phyloP scores from a whole-genome alignment of 1,140 invertebrate genomes.

The Sitodiplosis mosellana region DNA sequence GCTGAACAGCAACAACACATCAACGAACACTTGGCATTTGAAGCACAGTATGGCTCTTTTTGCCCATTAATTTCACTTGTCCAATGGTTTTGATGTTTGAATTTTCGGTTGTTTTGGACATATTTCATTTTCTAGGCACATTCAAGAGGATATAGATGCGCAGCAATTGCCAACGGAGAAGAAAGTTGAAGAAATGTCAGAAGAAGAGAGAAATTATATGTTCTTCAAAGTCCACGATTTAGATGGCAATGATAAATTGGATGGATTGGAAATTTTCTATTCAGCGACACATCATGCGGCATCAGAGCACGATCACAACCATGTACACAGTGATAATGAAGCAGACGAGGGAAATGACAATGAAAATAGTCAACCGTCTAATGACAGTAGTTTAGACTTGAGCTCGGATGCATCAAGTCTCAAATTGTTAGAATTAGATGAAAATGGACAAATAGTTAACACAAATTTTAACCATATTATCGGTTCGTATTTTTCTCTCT shows the following conservation, averaged over 20 bases:
- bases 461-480: background rate
- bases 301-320: background rate
- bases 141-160: conserved; percentile 36
- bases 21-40: conserved; percentile 44
- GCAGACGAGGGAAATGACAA: background rate
- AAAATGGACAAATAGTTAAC: too few species aligned
- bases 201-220: conserved; percentile 46
- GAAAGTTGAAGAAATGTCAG: conserved; percentile 34
- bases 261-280: conserved; percentile 56
- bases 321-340: background rate
- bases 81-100: too few species aligned
- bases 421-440: background rate
- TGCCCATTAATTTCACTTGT: conserved; percentile 2
- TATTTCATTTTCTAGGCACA: conserved; percentile 12
- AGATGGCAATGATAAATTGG: conserved; percentile 56
- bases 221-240: conserved; percentile 33
- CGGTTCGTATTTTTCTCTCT: too few species aligned
- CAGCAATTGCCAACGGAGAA: conserved; percentile 22
- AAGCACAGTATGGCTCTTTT: conserved; percentile 44
- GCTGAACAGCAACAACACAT: conserved; percentile 26
- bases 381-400: background rate
- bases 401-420: background rate
- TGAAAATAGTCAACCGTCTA: background rate
- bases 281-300: conserved; percentile 30
- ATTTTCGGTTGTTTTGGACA: conserved; percentile 24